Evolutionary conservation across 2,888 invertebrate genomes (phyloP).

Genomic region (Malacosoma neustria): DNA sequence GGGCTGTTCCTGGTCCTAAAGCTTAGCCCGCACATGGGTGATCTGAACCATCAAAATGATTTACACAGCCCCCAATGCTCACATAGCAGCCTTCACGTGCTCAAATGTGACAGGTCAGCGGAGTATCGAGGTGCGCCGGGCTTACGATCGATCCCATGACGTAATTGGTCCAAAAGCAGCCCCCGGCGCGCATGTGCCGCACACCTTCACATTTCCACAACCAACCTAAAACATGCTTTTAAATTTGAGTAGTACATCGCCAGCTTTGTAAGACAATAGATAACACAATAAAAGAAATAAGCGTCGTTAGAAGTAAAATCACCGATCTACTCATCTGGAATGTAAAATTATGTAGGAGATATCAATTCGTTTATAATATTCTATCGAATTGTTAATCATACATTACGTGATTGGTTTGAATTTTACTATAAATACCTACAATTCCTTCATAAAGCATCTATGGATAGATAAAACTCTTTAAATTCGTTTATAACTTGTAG

Average conservation of each 20-base stretch:
- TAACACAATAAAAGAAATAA: not conserved
- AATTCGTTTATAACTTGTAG: constrained; percentile 1
- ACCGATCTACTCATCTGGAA: no score
- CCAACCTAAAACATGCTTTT: constrained; percentile 6
- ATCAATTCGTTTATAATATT: no score
- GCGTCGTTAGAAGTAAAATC: no score
- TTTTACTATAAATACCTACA: no score
- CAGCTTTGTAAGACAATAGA: not conserved
- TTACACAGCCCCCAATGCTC: constrained; percentile 7
- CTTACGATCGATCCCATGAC: constrained; percentile 55
- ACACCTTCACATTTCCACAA: constrained; percentile 15
- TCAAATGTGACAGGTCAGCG: constrained; percentile 31
- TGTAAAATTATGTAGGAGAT: no score
- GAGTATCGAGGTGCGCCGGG: constrained; percentile 24
- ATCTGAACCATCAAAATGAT: constrained; percentile 36
- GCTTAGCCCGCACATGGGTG: constrained; percentile 94
- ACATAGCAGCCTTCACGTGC: constrained; percentile 30
- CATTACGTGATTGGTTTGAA: no score
- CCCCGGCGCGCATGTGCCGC: constrained; percentile 29
- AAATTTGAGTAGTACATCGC: not conserved
- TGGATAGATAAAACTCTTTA: not conserved
- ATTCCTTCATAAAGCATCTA: no score
- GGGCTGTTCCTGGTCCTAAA: constrained; percentile 97
- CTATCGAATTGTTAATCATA: no score
- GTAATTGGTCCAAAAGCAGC: constrained; percentile 38